These are phyloP conservation scores for Aricia agestis DNA, from an alignment of 1,140 invertebrate genomes.

Conservation along the genomic window DNA sequence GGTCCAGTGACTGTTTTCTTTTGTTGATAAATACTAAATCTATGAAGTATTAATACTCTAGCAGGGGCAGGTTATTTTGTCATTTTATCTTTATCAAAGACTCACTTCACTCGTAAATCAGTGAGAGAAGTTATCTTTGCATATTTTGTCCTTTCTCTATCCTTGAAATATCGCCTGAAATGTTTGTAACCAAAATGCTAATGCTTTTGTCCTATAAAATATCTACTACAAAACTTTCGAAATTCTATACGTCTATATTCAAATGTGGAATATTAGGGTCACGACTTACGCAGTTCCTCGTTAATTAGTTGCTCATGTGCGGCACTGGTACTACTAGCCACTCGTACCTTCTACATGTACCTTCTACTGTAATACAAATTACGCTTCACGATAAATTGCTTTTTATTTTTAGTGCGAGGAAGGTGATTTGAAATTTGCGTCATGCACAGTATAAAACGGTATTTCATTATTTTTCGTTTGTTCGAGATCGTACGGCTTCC, in stretches of 20 bases:
- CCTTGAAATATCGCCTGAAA: too few species aligned
- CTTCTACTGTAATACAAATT: neutral
- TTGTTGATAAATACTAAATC: neutral
- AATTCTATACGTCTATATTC: neutral
- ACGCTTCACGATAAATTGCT: too few species aligned
- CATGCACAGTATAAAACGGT: neutral
- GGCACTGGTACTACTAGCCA: neutral
- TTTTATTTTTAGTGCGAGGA: neutral
- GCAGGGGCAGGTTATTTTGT: neutral
- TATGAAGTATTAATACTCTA: neutral
- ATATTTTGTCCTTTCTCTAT: too few species aligned
- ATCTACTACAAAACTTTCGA: neutral
- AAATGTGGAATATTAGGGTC: slow-evolving; percentile 3
- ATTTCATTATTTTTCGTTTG: neutral
- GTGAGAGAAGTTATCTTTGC: too few species aligned
- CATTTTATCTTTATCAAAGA: neutral
- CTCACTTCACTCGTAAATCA: too few species aligned
- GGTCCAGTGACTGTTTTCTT: neutral
- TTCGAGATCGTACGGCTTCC: neutral
- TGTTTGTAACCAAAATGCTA: neutral
- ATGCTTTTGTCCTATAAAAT: neutral
- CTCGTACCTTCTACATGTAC: neutral
- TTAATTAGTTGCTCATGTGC: neutral
- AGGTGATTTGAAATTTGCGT: neutral
- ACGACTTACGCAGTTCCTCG: neutral